Conservation (phyloP, 2,888 invertebrate genomes). For the Camponotus fellah region DNA sequence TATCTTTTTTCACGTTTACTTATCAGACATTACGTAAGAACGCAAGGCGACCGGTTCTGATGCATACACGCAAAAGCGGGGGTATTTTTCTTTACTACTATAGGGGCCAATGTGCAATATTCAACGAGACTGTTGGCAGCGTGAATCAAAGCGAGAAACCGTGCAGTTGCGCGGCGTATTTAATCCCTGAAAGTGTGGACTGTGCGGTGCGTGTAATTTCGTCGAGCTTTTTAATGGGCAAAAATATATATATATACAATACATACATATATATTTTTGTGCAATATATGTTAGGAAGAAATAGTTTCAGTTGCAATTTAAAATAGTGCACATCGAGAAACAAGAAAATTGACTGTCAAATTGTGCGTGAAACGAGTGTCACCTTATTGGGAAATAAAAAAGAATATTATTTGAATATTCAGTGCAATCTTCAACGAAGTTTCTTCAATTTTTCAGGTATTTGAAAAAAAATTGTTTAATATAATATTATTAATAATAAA, state of each 20-base stretch:
- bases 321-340: neutral
- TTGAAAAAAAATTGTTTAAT: neutral
- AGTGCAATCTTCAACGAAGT: neutral
- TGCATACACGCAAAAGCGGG: neutral
- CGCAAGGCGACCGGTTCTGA: slow-evolving; percentile 11
- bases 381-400: neutral
- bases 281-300: neutral
- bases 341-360: neutral
- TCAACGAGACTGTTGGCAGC: neutral
- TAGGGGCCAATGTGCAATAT: neutral
- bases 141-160: neutral
- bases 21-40: slow-evolving; percentile 5
- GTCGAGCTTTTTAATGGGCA: neutral
- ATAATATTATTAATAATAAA: no score
- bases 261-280: neutral
- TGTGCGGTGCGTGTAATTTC: neutral
- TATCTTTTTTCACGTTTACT: neutral
- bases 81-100: neutral
- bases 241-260: neutral
- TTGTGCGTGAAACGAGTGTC: neutral
- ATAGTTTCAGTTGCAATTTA: no score
- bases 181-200: neutral
- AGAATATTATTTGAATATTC: neutral
- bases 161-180: neutral
- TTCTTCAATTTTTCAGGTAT: slow-evolving; percentile 14